Conservation (phyloP, 2,113 vertebrate species). For the Elanoides forficatus region DNA sequence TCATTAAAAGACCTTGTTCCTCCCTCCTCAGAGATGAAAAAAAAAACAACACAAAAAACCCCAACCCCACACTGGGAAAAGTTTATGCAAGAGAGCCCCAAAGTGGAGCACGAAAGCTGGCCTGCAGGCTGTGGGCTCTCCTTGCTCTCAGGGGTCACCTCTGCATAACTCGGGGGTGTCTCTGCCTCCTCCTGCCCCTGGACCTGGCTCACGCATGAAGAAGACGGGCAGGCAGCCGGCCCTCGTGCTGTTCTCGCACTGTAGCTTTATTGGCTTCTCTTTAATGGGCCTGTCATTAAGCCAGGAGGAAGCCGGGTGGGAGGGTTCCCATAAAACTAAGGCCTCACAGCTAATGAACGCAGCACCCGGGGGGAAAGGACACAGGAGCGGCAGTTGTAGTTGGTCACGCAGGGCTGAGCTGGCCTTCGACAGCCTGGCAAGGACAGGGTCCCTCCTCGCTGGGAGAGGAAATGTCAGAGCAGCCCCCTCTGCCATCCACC, state of each 20-base stretch:
- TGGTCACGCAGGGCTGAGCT: slow-evolving; percentile 43
- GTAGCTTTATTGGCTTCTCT: slow-evolving; percentile 52
- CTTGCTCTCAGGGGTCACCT: background rate
- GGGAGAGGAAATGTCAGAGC: background rate
- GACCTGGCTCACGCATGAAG: background rate
- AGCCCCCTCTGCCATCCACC: background rate
- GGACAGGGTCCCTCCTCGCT: background rate
- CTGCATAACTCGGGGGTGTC: background rate
- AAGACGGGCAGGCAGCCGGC: background rate
- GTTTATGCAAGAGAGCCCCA: slow-evolving; percentile 81
- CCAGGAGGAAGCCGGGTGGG: slow-evolving; percentile 50
- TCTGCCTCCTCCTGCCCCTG: background rate
- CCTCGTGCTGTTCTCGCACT: background rate
- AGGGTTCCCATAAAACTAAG: slow-evolving; percentile 52
- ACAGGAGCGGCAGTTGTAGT: background rate
- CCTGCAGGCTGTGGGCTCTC: background rate
- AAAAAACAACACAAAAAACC: background rate
- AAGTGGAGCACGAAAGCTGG: slow-evolving; percentile 66
- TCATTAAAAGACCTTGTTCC: slow-evolving; percentile 85
- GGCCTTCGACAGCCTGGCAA: background rate
- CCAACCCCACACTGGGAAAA: slow-evolving; percentile 51
- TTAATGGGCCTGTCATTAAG: slow-evolving; percentile 64
- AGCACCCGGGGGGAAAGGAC: slow-evolving; percentile 22
- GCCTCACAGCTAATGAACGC: slow-evolving; percentile 43
- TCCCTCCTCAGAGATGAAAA: slow-evolving; percentile 71